Conservation (phyloP, 2,113 vertebrate genomes). For the Thamnaconus septentrionalis region DNA sequence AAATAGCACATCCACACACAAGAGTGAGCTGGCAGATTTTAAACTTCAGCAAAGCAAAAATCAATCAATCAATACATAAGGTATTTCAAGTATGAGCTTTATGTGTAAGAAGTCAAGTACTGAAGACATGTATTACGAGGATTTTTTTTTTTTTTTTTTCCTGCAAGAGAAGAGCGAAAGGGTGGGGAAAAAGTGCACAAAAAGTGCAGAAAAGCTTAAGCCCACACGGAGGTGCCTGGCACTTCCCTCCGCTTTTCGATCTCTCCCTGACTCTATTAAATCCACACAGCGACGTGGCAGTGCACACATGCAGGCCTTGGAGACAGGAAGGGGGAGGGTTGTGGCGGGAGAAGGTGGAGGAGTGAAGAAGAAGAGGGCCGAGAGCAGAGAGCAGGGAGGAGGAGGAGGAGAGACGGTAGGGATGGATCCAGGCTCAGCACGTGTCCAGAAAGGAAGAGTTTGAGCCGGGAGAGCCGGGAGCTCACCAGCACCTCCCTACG, state of each 20-base stretch:
- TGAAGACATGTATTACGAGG: no score
- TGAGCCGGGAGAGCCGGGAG: constrained; percentile 38
- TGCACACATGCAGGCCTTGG: constrained; percentile 37
- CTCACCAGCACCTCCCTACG: constrained; percentile 79
- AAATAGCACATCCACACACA: constrained; percentile 11
- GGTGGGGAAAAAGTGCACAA: constrained; percentile 1
- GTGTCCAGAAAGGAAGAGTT: constrained; percentile 57
- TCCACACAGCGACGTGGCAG: constrained; percentile 71
- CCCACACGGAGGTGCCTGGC: constrained; percentile 21
- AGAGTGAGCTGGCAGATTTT: constrained; percentile 14
- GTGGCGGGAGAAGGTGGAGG: constrained; percentile 48
- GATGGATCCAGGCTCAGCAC: constrained; percentile 54
- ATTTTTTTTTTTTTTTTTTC: not conserved
- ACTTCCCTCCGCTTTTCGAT: constrained; percentile 3
- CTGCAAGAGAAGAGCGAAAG: not conserved
- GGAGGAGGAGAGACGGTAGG: constrained; percentile 48
- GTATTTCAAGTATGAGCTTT: no score
- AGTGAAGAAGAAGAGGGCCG: constrained; percentile 6
- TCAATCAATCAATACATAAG: no score
- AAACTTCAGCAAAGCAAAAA: not conserved
- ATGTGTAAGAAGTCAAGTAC: no score
- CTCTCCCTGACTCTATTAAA: constrained; percentile 45
- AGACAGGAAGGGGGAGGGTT: constrained; percentile 43
- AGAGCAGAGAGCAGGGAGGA: constrained; percentile 13
- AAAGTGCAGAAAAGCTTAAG: constrained; percentile 13